Conservation (phyloP, 1,140 invertebrate species). For the Anthonomus grandis region DNA sequence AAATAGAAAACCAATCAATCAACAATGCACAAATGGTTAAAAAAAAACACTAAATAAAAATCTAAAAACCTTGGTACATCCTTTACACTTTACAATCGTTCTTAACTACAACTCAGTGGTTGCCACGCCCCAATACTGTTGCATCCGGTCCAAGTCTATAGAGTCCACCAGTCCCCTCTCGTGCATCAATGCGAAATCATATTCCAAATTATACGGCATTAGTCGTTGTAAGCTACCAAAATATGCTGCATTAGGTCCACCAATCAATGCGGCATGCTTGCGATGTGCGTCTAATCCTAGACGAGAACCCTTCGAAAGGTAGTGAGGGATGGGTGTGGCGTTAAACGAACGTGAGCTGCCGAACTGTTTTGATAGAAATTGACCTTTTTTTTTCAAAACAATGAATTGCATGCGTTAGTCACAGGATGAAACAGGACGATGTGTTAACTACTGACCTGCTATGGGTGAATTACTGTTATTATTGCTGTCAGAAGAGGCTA, state of each 20-base stretch:
- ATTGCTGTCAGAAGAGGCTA: constrained; percentile 48
- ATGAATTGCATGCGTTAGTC: constrained; percentile 24
- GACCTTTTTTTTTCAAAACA: too few relatives aligned
- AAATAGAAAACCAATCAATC: too few relatives aligned
- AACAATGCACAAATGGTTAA: too few relatives aligned
- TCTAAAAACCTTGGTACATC: too few relatives aligned
- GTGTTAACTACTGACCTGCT: constrained; percentile 17
- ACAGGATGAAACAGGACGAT: too few relatives aligned
- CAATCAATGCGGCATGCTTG: constrained; percentile 51
- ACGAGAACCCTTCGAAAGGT: constrained; percentile 42
- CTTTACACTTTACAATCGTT: too few relatives aligned
- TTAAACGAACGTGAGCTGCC: constrained; percentile 74
- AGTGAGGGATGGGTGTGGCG: too few relatives aligned
- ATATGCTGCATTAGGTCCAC: constrained; percentile 79
- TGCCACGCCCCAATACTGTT: constrained; percentile 83
- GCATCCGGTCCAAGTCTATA: constrained; percentile 76
- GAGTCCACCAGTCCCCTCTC: constrained; percentile 68
- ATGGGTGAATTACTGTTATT: constrained; percentile 14
- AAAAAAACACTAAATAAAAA: too few relatives aligned
- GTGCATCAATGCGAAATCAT: constrained; percentile 77
- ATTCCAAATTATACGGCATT: constrained; percentile 82
- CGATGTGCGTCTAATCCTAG: constrained; percentile 50
- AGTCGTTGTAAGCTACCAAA: constrained; percentile 78
- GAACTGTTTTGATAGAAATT: constrained; percentile 71
- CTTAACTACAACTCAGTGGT: constrained; percentile 67